phyloP scores from a whole-genome alignment of 1,140 invertebrate species.

The Pseudomyrmex dendroicus region DNA sequence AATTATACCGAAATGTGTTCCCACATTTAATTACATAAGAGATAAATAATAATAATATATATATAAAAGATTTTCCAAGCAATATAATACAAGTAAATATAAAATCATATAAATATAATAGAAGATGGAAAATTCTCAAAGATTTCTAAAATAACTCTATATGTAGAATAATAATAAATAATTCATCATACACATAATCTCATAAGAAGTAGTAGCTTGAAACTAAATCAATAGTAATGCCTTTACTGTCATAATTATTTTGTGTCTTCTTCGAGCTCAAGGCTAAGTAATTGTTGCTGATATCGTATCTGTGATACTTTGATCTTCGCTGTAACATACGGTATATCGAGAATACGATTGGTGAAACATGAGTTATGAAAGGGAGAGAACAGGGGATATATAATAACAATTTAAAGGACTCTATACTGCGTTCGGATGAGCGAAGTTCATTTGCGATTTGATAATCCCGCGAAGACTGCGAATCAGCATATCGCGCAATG shows the following conservation, averaged over 20 bases:
- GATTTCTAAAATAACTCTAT: no score
- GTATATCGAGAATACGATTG: slow-evolving; percentile 38
- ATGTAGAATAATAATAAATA: no score
- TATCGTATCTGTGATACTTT: background rate
- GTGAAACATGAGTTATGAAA: slow-evolving; percentile 30
- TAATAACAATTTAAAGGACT: slow-evolving; percentile 43
- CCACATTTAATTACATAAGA: no score
- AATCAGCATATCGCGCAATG: slow-evolving; percentile 52
- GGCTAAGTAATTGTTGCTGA: slow-evolving; percentile 18
- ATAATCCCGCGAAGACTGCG: slow-evolving; percentile 36
- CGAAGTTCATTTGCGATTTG: slow-evolving; percentile 47
- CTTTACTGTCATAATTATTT: background rate
- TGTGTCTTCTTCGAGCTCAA: background rate
- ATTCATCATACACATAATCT: background rate
- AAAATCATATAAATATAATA: background rate
- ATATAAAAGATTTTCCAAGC: background rate
- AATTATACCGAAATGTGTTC: background rate
- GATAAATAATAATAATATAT: slow-evolving; percentile 4
- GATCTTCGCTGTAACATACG: slow-evolving; percentile 5
- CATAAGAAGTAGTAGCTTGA: background rate
- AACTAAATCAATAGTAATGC: background rate
- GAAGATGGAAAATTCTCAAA: background rate
- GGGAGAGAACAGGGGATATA: slow-evolving; percentile 16
- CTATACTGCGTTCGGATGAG: slow-evolving; percentile 14
- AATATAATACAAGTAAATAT: background rate